Evolutionary conservation across 2,888 invertebrate genomes (phyloP).

Genomic region (Epistrophe eligans): DNA sequence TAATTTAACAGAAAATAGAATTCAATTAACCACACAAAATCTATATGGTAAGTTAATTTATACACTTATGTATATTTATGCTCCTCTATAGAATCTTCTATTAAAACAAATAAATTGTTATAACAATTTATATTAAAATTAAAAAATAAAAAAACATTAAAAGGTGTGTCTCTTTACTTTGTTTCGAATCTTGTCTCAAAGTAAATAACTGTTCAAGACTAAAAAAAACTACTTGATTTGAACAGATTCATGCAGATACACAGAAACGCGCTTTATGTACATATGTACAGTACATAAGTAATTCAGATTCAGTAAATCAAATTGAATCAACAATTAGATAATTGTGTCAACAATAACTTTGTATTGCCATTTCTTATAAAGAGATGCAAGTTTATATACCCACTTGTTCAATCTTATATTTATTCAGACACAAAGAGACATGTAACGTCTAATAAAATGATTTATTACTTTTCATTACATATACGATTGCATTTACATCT

Average conservation of each 20-base stretch:
- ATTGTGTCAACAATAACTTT: not conserved
- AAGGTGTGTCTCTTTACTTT: not conserved
- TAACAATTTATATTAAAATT: too few species aligned
- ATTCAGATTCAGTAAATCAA: conserved; percentile 13
- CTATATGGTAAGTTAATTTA: too few species aligned
- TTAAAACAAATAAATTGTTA: too few species aligned
- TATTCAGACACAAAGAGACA: not conserved
- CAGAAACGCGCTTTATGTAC: too few species aligned
- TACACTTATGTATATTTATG: too few species aligned
- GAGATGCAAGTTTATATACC: not conserved
- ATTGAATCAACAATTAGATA: conserved; percentile 16
- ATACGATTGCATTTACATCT: conserved; percentile 5
- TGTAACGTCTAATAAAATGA: conserved; percentile 12
- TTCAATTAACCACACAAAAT: too few species aligned
- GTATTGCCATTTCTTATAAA: not conserved
- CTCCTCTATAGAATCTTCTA: too few species aligned
- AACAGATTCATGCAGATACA: not conserved
- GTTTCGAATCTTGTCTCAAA: not conserved
- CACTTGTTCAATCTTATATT: not conserved
- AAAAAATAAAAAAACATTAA: too few species aligned
- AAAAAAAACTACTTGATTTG: not conserved
- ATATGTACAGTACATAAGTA: too few species aligned
- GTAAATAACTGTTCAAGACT: not conserved
- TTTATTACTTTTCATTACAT: conserved; percentile 22
- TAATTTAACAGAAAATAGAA: too few species aligned